A percentile compares a stretch with the other conserved stretches of the same genome.
Evolutionary conservation across 92 coral and sea anemone species (phyloP).

Genomic region (Porites evermanni): DNA sequence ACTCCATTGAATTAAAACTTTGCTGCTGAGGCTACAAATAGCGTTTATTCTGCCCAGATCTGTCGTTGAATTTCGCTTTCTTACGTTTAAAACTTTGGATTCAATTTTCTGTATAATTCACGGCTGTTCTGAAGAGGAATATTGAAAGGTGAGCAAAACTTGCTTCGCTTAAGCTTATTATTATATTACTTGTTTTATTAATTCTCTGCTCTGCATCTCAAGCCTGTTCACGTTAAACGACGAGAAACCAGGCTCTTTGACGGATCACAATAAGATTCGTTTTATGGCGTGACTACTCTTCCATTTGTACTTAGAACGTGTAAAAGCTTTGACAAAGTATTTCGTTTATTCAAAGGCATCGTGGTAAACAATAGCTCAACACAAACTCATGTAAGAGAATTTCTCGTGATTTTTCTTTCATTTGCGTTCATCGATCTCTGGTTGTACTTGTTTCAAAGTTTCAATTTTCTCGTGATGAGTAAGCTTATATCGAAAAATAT

Average conservation of each 20-base stretch:
- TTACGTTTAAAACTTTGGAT: neutral
- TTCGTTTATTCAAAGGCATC: slow-evolving; percentile 7
- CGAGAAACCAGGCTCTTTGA: neutral
- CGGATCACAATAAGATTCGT: neutral
- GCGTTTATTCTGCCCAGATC: neutral
- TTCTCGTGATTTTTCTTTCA: neutral
- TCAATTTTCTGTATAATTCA: slow-evolving; percentile 17
- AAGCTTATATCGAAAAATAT: neutral
- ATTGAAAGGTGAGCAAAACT: slow-evolving; percentile 10
- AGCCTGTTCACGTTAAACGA: too few relatives aligned
- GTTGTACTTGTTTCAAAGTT: neutral
- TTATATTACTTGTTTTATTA: too few relatives aligned
- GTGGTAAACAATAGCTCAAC: neutral
- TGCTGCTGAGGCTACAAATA: neutral
- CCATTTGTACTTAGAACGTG: neutral
- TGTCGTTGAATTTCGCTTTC: neutral
- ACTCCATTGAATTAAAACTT: too few relatives aligned
- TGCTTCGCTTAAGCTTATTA: neutral
- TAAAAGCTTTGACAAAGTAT: neutral
- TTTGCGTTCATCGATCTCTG: neutral
- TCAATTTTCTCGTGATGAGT: neutral
- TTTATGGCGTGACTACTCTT: neutral
- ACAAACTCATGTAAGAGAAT: neutral
- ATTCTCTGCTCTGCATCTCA: neutral
- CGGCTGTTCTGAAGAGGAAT: slow-evolving; percentile 14